Evolutionary conservation across 2,113 vertebrate genomes (phyloP).

Genomic region (Thermophis baileyi): DNA sequence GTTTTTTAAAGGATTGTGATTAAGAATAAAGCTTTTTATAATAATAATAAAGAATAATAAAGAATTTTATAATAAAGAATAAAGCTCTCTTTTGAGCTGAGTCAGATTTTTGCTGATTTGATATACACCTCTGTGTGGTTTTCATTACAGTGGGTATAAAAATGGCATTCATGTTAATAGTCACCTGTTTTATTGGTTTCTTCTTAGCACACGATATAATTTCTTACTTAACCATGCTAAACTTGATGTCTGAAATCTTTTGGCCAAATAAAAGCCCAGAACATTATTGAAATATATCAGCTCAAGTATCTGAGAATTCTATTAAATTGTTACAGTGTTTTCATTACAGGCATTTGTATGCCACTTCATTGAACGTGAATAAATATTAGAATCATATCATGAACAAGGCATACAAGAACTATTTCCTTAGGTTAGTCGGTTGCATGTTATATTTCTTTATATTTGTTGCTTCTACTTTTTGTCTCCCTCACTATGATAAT

Average conservation of each 20-base stretch:
- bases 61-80: no score
- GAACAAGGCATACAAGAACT: not conserved
- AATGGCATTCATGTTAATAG: not conserved
- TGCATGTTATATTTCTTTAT: slow-evolving; percentile 36
- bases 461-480: slow-evolving; percentile 42
- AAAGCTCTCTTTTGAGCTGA: slow-evolving; percentile 23
- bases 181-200: not conserved
- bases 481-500: slow-evolving; percentile 33
- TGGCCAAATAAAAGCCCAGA: not conserved
- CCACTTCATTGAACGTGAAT: not conserved
- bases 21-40: slow-evolving; percentile 53
- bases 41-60: no score
- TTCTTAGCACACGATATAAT: not conserved
- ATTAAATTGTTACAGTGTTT: not conserved
- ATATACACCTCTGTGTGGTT: not conserved
- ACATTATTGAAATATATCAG: not conserved
- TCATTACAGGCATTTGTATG: not conserved
- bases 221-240: not conserved
- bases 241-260: not conserved
- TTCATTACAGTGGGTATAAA: not conserved
- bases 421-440: slow-evolving; percentile 27
- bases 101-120: not conserved
- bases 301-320: not conserved
- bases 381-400: not conserved
- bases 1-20: slow-evolving; percentile 55